Evolutionary conservation across 2,113 vertebrate species (phyloP).

Genomic region (Micronycteris hirsuta): DNA sequence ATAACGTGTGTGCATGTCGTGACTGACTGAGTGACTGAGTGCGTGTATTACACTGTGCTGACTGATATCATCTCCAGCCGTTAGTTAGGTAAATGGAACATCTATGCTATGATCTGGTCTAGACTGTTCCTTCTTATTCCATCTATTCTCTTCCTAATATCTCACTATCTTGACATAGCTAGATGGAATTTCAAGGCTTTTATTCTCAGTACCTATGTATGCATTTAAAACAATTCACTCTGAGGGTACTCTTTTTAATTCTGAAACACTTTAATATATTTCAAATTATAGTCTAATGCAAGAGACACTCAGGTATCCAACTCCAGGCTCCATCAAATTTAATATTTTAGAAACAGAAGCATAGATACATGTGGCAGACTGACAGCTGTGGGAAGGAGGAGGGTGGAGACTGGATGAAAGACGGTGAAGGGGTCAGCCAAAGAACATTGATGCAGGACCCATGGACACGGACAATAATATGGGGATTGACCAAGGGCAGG

Average conservation of each 20-base stretch:
- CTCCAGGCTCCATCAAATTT: background rate
- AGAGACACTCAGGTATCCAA: background rate
- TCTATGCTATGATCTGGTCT: background rate
- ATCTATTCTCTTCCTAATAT: background rate
- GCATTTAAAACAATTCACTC: background rate
- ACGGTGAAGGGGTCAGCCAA: no score
- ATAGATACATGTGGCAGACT: no score
- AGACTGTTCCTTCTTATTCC: background rate
- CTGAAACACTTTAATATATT: conserved; percentile 7
- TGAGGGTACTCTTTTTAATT: background rate
- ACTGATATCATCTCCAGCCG: background rate
- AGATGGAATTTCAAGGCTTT: background rate
- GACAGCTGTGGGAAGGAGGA: no score
- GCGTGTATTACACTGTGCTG: background rate
- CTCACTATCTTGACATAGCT: background rate
- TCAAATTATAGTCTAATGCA: background rate
- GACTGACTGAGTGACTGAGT: background rate
- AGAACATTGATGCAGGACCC: no score
- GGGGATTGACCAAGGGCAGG: no score
- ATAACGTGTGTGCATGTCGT: background rate
- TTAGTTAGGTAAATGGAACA: background rate
- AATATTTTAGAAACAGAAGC: background rate
- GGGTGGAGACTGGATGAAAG: no score
- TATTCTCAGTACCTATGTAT: background rate
- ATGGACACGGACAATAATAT: no score